Base-by-base conservation (phyloP, 2,888 invertebrate genomes). In the Brenthis ino region DNA sequence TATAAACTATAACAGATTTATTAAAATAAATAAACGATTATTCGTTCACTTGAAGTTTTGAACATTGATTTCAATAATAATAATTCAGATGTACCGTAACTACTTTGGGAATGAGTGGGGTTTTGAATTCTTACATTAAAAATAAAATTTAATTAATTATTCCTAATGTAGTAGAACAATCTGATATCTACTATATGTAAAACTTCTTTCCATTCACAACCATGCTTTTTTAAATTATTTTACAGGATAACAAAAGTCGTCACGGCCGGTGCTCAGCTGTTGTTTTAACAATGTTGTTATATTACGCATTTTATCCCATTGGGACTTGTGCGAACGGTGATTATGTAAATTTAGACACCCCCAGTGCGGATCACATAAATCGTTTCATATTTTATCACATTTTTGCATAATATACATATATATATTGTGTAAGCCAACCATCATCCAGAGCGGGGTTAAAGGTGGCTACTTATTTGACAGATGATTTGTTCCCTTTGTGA, bases 361-460 rank as follows among this genome's bases (percentile, higher is more conserved):
- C 81, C 75, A 80, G 79, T 78, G 79, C 82, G 84, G 87, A 85
- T 86, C 85, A 84, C 84, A 87, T 88, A 89, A 90, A 89, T 86
- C 88, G 85, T 87, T 86, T 87, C 82, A 86, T 85, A 86, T 89
- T 88, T 88, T 87, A 87, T 86, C 84, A 86, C 82, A 84, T 84
- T 86, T 87, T 86, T 85, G 82, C 84, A 85, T 85, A 84, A 85
- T 84, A 84, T 82, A 85, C 86, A 87, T 86, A 85, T 84, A 84
- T 82, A 85, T 86, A 87, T 86, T 82, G 79, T 82, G 68, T 87
- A 84, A 85, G 84, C 86, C 81, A 75, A 77, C 83, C 82, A 88
- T 88, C 88, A 83, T 81, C 88, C 86, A 87, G 79, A 76, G 74
- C 76, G 78, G 77, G 81, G 82, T 79, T 77, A 80, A 79, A 82